These are phyloP conservation scores for Drosophila prostipennis DNA, from an alignment of 2,888 invertebrate species.

Conservation along the genomic window DNA sequence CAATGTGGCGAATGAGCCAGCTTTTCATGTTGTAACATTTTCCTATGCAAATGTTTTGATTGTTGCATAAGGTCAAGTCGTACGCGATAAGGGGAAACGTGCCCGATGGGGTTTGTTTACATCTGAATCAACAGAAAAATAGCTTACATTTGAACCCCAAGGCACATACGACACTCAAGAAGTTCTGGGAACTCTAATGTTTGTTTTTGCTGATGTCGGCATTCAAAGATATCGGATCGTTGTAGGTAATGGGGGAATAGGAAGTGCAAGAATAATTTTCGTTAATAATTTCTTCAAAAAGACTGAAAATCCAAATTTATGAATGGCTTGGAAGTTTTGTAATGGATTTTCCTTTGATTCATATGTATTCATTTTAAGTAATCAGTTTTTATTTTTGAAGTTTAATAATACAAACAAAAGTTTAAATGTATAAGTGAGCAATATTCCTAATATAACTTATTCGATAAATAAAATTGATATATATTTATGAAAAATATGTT, in stretches of 20 bases:
- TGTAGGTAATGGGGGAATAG: constrained; percentile 1
- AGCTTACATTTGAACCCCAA: constrained; percentile 14
- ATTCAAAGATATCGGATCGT: constrained; percentile 28
- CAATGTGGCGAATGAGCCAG: constrained; percentile 8
- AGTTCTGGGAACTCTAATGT: constrained; percentile 33
- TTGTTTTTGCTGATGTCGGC: constrained; percentile 34
- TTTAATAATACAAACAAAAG: no score
- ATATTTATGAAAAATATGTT: no score
- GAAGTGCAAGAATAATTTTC: constrained; percentile 1
- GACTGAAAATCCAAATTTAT: neutral
- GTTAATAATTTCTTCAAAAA: constrained; percentile 3
- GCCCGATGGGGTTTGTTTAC: constrained; percentile 27
- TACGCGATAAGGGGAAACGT: constrained; percentile 26
- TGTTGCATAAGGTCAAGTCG: constrained; percentile 19
- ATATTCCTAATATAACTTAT: no score
- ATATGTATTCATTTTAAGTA: no score
- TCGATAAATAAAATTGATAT: no score
- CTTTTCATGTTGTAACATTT: constrained; percentile 33
- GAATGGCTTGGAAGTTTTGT: no score
- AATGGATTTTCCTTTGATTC: no score
- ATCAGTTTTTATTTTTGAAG: no score
- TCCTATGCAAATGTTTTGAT: constrained; percentile 30
- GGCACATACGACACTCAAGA: constrained; percentile 10
- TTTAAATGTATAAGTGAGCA: no score
- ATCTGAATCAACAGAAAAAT: constrained; percentile 26